Conservation (phyloP, 2,888 invertebrate genomes). For the Ganaspis brasiliensis region DNA sequence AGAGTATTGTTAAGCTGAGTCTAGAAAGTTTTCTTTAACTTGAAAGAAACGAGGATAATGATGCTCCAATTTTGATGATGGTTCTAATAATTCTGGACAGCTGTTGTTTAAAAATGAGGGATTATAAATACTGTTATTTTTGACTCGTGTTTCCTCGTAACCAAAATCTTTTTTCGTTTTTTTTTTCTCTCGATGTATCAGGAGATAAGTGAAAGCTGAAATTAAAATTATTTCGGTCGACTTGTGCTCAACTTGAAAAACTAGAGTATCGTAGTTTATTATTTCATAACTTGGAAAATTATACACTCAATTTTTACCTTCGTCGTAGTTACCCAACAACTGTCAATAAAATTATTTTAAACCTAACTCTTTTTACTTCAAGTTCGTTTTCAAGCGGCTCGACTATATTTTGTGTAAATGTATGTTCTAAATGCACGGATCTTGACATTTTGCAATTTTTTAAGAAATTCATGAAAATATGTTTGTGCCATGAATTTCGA, state of each 20-base stretch:
- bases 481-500: conserved; percentile 6
- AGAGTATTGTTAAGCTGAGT: background rate
- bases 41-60: background rate
- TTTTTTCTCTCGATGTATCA: background rate
- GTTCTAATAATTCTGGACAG: conserved; percentile 8
- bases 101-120: conserved; percentile 3
- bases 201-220: conserved; percentile 1
- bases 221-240: background rate
- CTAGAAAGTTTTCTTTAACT: background rate
- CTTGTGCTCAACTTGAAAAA: conserved; percentile 1
- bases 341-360: background rate
- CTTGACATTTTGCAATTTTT: background rate
- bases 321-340: background rate
- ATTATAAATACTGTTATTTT: background rate
- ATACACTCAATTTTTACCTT: background rate
- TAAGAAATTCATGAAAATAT: conserved; percentile 32
- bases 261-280: conserved; percentile 8
- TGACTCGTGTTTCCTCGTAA: background rate
- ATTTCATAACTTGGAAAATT: background rate
- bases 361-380: background rate
- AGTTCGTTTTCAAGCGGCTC: background rate
- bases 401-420: background rate
- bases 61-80: background rate
- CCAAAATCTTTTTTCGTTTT: background rate
- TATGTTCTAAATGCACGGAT: background rate